Evolutionary conservation across 2,113 vertebrate genomes (phyloP), one percentile per base, ranked within the genome.

Genomic region (Rhineura floridana): DNA sequence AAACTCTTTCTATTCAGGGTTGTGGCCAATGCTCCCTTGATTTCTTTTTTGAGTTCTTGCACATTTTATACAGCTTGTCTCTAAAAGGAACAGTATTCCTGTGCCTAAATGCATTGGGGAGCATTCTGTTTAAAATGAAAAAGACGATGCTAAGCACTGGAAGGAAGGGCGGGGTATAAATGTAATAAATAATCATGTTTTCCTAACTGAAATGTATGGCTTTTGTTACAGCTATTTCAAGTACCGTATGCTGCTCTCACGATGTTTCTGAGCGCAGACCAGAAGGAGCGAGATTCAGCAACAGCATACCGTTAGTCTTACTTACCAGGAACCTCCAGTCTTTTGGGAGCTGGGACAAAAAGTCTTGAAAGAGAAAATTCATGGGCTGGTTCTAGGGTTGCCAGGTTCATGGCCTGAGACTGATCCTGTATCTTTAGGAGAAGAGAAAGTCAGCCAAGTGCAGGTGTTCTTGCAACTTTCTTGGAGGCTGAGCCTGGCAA

Each of bases 191-290:
- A 67, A 33, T n/a, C n/a, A n/a, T n/a, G n/a, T 36, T 72, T 17
- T 42, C 39, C 70, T 72, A 72, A n/a, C 36, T 42, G 36, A 19
- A 19, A 19, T 59, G 55, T 77, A 28, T 78, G 4, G 50, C 10
- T 83, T 69, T 83, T 79, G 79, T n/a, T 90, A 5, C 82, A 99
- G 99, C 97, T 98, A 89, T 99, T 98, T 94, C 98, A 99, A 33
- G 99, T 99, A 72, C 98, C 99, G 70, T 99, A 99, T 92, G 98
- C 98, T 1, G 98, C 98, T 19, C 98, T 99, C 93, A 99, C 98
- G 94, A 99, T 99, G 98, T 98, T 99, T 91, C 97, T 99, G 94
- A 99, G 98, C 90, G 96, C 97, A 1, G 96, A 98, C 89, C 98
- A 99, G 94, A 96, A 93, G 91, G 98, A 99, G 72, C 96, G 99